These are phyloP conservation scores for Chiridota heheva DNA, from an alignment of 35 echinoderm and acorn worm genomes.

Conservation along the genomic window DNA sequence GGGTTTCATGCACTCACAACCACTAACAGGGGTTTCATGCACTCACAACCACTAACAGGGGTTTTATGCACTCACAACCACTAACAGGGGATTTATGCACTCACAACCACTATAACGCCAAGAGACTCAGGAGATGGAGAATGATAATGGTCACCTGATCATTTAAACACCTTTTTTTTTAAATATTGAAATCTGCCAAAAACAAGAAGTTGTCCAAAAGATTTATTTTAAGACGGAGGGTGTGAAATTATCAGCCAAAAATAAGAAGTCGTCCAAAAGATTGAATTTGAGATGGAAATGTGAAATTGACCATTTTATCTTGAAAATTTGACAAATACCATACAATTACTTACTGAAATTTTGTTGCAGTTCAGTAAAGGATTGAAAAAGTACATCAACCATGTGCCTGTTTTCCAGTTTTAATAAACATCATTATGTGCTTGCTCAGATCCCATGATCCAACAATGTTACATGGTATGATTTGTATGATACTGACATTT, in stretches of 20 bases:
- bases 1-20: too few relatives aligned
- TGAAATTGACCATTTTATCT: background rate
- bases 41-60: too few relatives aligned
- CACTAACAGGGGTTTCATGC: too few relatives aligned
- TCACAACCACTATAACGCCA: too few relatives aligned
- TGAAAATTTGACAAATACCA: background rate
- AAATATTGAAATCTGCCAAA: background rate
- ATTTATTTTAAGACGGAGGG: background rate
- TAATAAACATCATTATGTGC: background rate
- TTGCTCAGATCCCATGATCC: background rate
- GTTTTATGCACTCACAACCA: too few relatives aligned
- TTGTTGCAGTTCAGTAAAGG: background rate
- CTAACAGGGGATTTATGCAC: too few relatives aligned
- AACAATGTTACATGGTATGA: constrained; percentile 13
- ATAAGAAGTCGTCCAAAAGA: background rate
- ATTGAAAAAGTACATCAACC: constrained; percentile 12
- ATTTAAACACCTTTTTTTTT: too few relatives aligned
- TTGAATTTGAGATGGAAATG: background rate
- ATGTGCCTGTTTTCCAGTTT: background rate
- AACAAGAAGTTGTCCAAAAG: background rate
- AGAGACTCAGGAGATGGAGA: too few relatives aligned
- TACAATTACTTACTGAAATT: background rate
- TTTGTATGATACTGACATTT: background rate
- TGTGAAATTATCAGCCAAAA: background rate
- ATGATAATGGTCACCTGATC: too few relatives aligned